phyloP scores from a whole-genome alignment of 2,113 vertebrate genomes.

The Hepsetus odoe region DNA sequence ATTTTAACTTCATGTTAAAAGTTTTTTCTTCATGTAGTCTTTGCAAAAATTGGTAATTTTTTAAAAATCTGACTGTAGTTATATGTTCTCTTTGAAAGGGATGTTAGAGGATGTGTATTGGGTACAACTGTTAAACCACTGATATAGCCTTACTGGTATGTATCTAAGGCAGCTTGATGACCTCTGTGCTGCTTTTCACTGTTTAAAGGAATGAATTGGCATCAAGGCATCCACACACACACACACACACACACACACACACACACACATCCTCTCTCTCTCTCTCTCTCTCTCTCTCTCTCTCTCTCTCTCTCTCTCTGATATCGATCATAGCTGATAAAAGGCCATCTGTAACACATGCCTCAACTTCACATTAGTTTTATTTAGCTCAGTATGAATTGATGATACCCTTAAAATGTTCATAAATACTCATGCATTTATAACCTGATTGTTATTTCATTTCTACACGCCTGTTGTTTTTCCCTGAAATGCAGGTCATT shows the following conservation, averaged over 20 bases:
- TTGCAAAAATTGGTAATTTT: too few relatives aligned
- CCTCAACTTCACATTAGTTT: too few relatives aligned
- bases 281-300: background rate
- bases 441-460: background rate
- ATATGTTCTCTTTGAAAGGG: too few relatives aligned
- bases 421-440: background rate
- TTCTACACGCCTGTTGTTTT: slow-evolving; percentile 1
- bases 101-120: too few relatives aligned
- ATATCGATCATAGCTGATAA: background rate
- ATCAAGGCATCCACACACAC: background rate
- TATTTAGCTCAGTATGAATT: too few relatives aligned
- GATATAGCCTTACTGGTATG: too few relatives aligned
- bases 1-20: too few relatives aligned
- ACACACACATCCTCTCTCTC: background rate
- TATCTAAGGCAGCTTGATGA: background rate
- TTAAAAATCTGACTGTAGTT: too few relatives aligned
- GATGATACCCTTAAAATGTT: background rate
- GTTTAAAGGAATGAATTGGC: background rate
- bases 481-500: background rate
- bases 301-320: background rate
- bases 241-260: slow-evolving; percentile 1
- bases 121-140: background rate
- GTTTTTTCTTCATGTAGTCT: too few relatives aligned
- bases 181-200: background rate
- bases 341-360: background rate